Evolutionary conservation across 2,797 vertebrate genomes (phyloP).

Genomic region (Tragelaphus oryx): DNA sequence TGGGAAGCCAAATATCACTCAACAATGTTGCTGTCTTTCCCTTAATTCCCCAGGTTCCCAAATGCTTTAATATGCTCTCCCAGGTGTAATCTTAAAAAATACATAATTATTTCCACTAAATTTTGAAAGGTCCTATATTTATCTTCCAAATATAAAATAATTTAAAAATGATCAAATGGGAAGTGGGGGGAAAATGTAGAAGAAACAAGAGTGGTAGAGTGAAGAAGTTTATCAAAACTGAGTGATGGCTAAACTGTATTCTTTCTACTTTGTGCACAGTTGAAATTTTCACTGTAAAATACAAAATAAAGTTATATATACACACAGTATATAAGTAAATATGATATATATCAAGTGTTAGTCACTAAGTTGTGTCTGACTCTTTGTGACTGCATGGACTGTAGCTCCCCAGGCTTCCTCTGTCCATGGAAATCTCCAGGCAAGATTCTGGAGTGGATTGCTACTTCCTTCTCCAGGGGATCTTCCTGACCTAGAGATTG

Average conservation of each 20-base stretch:
- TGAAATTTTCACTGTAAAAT: not conserved
- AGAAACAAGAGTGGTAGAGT: not conserved
- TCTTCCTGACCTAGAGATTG: not conserved
- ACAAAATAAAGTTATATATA: not conserved
- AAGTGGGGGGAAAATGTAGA: accelerated
- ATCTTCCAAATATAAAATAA: not conserved
- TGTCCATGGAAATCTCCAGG: not conserved
- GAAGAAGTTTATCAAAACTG: not conserved
- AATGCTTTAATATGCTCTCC: not conserved
- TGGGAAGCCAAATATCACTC: not conserved
- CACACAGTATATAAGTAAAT: not conserved
- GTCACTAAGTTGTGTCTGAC: not conserved
- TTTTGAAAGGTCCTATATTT: not conserved
- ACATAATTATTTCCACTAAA: not conserved
- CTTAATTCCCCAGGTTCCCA: not conserved
- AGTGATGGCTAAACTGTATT: not conserved
- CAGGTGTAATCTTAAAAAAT: not conserved
- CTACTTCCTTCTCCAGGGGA: not conserved
- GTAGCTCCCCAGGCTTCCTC: not conserved
- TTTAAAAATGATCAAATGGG: not conserved
- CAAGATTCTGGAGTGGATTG: not conserved
- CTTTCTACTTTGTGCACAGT: not conserved
- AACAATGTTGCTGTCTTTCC: not conserved
- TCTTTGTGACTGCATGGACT: not conserved
- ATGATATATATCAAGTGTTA: not conserved